A percentile compares a stretch with the other conserved stretches of the same genome.
Evolutionary conservation across 2,888 invertebrate genomes (phyloP).

Genomic region (Sussaba pulchella): DNA sequence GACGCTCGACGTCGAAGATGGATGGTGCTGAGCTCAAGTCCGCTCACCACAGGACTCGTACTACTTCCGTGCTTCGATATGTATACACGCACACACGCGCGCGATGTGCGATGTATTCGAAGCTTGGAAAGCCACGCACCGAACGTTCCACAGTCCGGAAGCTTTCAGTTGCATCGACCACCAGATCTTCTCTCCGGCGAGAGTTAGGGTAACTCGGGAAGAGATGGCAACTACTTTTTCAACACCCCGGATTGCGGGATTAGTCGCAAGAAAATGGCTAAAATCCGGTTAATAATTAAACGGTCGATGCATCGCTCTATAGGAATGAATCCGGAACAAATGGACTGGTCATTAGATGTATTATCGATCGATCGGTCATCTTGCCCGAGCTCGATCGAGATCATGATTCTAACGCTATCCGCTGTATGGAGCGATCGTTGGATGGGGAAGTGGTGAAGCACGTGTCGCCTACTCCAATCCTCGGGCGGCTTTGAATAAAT

Average conservation of each 20-base stretch:
- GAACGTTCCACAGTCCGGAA: constrained; percentile 56
- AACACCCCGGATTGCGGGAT: not conserved
- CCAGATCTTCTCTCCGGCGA: constrained; percentile 16
- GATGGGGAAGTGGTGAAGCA: constrained; percentile 50
- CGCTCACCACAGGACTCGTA: constrained; percentile 67
- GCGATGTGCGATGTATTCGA: constrained; percentile 33
- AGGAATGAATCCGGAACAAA: not conserved
- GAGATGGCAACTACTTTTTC: not conserved
- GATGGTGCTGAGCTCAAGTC: constrained; percentile 57
- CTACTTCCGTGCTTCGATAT: constrained; percentile 62
- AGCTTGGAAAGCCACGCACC: constrained; percentile 55
- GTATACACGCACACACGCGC: constrained; percentile 19
- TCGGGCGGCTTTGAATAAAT: constrained; percentile 64
- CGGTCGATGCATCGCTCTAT: not conserved
- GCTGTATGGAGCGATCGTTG: constrained; percentile 2
- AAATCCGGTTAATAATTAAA: not conserved
- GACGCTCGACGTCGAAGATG: constrained; percentile 64
- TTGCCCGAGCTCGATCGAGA: not conserved
- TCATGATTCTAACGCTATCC: constrained; percentile 5
- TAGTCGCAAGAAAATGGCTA: not conserved
- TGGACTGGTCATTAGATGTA: too few relatives aligned
- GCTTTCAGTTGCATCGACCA: constrained; percentile 49
- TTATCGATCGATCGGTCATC: not conserved
- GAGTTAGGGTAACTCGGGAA: not conserved
- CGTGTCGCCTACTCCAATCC: constrained; percentile 64